phyloP scores from a whole-genome alignment of 1,140 invertebrate species.

The Trissolcus basalis region DNA sequence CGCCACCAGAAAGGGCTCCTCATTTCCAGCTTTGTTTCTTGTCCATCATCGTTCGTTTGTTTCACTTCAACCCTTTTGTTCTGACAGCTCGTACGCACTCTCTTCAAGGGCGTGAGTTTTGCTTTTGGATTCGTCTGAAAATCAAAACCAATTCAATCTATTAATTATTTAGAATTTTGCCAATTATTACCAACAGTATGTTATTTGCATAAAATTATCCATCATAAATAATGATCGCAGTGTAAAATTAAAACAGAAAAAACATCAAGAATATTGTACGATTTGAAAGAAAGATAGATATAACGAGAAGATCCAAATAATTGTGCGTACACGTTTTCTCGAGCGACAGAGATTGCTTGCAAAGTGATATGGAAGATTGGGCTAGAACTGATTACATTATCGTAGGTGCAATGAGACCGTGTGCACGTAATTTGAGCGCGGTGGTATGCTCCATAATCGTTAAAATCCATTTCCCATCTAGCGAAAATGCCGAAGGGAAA shows the following conservation, averaged over 20 bases:
- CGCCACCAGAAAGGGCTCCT: conserved; percentile 8
- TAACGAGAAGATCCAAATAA: conserved; percentile 36
- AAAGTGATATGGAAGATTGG: conserved; percentile 59
- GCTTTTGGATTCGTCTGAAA: conserved; percentile 7
- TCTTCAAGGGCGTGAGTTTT: conserved; percentile 47
- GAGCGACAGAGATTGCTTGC: conserved; percentile 48
- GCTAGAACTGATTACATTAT: conserved; percentile 66
- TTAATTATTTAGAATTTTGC: too few relatives aligned
- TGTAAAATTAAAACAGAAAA: conserved; percentile 31
- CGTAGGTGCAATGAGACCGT: conserved; percentile 56
- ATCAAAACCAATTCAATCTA: neutral
- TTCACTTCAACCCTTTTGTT: conserved; percentile 22
- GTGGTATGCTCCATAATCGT: conserved; percentile 58
- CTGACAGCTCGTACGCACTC: conserved; percentile 4
- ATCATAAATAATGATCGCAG: too few relatives aligned
- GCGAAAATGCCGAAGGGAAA: conserved; percentile 32
- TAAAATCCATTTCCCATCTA: conserved; percentile 61
- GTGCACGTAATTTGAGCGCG: conserved; percentile 56
- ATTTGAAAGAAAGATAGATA: conserved; percentile 39
- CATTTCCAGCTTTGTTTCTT: conserved; percentile 43
- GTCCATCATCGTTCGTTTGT: conserved; percentile 12
- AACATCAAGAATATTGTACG: conserved; percentile 38
- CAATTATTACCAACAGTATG: too few relatives aligned
- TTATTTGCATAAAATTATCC: too few relatives aligned
- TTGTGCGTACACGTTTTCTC: conserved; percentile 52